Evolutionary conservation across 2,113 vertebrate species (phyloP).

Genomic region (Otolemur garnettii): DNA sequence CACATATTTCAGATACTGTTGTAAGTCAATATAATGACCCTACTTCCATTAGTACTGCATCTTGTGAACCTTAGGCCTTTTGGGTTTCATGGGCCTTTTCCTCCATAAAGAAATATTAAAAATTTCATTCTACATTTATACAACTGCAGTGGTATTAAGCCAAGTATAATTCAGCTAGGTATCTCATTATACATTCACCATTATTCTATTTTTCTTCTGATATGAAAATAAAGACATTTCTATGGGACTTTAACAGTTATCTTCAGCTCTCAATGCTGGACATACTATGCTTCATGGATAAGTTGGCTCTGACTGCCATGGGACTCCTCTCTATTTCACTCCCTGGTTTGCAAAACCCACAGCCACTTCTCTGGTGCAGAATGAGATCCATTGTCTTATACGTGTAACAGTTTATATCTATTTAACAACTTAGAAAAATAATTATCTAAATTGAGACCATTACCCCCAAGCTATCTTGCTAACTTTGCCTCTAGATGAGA

Average conservation of each 20-base stretch:
- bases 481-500: slow-evolving; percentile 23
- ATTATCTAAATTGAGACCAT: slow-evolving; percentile 52
- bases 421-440: slow-evolving; percentile 60
- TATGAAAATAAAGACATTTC: slow-evolving; percentile 42
- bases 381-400: slow-evolving; percentile 34
- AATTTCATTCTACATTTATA: neutral
- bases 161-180: slow-evolving; percentile 24
- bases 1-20: neutral
- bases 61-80: neutral
- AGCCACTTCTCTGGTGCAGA: slow-evolving; percentile 40
- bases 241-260: neutral
- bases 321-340: neutral
- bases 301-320: neutral
- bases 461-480: slow-evolving; percentile 27
- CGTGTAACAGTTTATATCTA: slow-evolving; percentile 33
- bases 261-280: neutral
- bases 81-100: slow-evolving; percentile 17
- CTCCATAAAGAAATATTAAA: slow-evolving; percentile 49
- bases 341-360: neutral
- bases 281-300: neutral
- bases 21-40: neutral
- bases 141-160: slow-evolving; percentile 23
- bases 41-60: neutral
- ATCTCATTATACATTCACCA: slow-evolving; percentile 4
- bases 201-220: slow-evolving; percentile 28